These are phyloP conservation scores for Carassius gibelio DNA, from an alignment of 2,113 vertebrate genomes.

Conservation along the genomic window DNA sequence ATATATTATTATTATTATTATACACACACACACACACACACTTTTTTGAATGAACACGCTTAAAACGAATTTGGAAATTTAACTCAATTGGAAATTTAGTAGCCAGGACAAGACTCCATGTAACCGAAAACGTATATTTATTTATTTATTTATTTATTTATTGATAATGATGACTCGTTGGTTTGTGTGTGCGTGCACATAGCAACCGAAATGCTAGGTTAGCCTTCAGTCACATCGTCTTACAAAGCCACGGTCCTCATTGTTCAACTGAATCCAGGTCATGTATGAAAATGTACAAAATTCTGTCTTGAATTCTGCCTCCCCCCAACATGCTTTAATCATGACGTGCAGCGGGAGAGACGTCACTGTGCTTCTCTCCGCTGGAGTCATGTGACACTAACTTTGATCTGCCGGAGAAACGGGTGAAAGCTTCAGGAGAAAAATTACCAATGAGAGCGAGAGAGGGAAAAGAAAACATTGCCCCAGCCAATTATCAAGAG, in stretches of 20 bases:
- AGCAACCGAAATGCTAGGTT: background rate
- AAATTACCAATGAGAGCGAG: conserved; percentile 76
- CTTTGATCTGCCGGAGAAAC: conserved; percentile 76
- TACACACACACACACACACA: no score
- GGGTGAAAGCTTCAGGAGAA: conserved; percentile 71
- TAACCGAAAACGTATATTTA: background rate
- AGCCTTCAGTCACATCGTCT: background rate
- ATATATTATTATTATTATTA: no score
- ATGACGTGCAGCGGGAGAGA: conserved; percentile 69
- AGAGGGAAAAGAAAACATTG: conserved; percentile 61
- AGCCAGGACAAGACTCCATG: background rate
- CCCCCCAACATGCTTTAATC: conserved; percentile 68
- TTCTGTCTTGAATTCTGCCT: conserved; percentile 67
- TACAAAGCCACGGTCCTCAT: background rate
- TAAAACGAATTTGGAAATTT: background rate
- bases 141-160: no score
- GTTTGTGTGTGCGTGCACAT: background rate
- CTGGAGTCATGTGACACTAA: conserved; percentile 72
- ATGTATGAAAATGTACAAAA: conserved; percentile 23
- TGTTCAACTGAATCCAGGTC: conserved; percentile 48
- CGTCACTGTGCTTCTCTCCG: conserved; percentile 67
- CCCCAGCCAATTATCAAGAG: conserved; percentile 68
- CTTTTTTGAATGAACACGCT: background rate
- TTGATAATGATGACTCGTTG: background rate
- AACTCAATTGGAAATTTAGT: background rate